Evolutionary conservation across 2,797 vertebrate species (phyloP).

Genomic region (Aratinga solstitialis): DNA sequence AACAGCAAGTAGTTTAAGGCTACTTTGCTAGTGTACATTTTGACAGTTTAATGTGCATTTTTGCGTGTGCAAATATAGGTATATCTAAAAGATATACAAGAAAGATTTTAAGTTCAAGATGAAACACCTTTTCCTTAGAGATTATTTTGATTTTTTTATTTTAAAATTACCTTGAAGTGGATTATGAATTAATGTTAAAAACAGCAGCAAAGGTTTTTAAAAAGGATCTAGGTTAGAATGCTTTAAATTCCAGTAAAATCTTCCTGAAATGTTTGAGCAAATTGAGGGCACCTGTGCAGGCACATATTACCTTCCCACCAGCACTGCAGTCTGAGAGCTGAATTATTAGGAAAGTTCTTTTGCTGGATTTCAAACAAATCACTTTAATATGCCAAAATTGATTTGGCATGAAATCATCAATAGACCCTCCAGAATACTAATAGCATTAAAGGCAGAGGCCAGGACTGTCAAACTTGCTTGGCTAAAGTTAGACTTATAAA

Average conservation of each 20-base stretch:
- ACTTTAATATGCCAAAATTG: constrained; percentile 59
- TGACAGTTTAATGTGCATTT: not conserved
- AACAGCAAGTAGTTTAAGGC: not conserved
- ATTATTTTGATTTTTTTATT: not conserved
- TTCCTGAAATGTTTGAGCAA: constrained; percentile 1
- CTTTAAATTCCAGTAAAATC: constrained; percentile 21
- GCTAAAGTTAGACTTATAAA: not conserved
- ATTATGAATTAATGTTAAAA: not conserved
- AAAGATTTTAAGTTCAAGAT: not conserved
- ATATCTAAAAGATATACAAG: not conserved
- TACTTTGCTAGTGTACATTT: not conserved
- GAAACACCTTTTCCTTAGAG: not conserved
- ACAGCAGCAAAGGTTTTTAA: not conserved
- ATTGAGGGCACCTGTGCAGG: not conserved
- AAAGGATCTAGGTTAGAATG: not conserved
- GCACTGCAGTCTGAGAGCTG: not conserved
- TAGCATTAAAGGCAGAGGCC: constrained; percentile 18
- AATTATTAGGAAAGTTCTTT: constrained; percentile 63
- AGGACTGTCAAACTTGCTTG: constrained; percentile 28
- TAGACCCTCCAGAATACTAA: constrained; percentile 51
- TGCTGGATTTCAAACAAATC: constrained; percentile 66
- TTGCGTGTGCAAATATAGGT: not conserved
- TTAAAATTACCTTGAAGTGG: not conserved
- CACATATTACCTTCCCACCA: not conserved
- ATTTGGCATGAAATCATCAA: constrained; percentile 56